phyloP scores from a whole-genome alignment of 2,113 vertebrate species.

The Illadopsis cleaveri region DNA sequence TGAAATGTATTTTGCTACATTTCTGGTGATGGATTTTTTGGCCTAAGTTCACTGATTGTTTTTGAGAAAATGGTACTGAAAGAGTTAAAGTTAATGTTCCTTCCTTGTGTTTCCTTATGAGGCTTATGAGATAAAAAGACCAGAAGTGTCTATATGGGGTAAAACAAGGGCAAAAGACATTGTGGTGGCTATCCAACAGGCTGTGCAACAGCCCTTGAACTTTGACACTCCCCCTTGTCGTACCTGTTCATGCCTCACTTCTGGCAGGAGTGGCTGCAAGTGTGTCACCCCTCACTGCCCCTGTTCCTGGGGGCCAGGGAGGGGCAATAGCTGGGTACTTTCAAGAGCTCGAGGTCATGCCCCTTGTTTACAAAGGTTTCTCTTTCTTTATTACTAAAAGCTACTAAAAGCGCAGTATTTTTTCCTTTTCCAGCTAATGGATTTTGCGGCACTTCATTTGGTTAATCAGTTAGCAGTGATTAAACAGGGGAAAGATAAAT shows the following conservation, averaged over 20 bases:
- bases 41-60: background rate
- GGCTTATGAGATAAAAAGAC: background rate
- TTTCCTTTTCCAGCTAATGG: background rate
- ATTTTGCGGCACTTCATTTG: conserved; percentile 6
- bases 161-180: conserved; percentile 1
- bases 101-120: background rate
- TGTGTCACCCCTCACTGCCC: background rate
- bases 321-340: background rate
- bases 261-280: background rate
- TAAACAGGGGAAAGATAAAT: conserved; percentile 41
- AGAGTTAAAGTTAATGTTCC: background rate
- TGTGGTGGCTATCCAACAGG: background rate
- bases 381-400: background rate
- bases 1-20: background rate
- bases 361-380: background rate
- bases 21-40: background rate
- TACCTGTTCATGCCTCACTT: background rate
- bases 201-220: background rate
- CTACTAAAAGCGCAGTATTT: background rate
- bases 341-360: background rate
- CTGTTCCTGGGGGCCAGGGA: background rate
- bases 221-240: background rate
- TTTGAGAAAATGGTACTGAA: background rate
- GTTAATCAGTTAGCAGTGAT: conserved; percentile 62
- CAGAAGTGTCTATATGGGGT: background rate